Evolutionary conservation across 1,140 invertebrate species (phyloP), one percentile per base, ranked within the genome.

Genomic region (Meloidogyne floridensis): DNA sequence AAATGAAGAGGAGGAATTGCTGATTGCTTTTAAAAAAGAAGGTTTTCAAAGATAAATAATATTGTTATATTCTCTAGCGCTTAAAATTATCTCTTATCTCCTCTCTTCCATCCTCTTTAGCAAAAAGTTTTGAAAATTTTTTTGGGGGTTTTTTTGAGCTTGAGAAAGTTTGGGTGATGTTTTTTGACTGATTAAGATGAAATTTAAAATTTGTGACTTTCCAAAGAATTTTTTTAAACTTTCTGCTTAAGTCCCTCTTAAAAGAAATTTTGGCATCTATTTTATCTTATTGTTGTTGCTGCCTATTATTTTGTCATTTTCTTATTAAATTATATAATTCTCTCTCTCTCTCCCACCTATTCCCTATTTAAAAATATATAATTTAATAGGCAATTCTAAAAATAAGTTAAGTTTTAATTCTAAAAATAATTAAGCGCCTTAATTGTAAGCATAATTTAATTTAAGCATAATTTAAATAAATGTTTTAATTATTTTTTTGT

Each of bases 11-110:
- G 47, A 47, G 77, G 43, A 47, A 15, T 51, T 54, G 43, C 70
- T 65, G 11, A 32, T 20, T 77, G 59, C 75, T 65, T 54, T 75
- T 54, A 53, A 32, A 32, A 32, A 47, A 54, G 53, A 77, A 77
- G 75, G 59, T 65, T 65, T n/a, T 42, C 54, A 59, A 65, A 13
- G 54, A 53, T 65, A 77, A 77, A 15, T 32, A 32, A 32, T 77
- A 54, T n/a, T 77, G 59, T 77, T 54, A 77, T 65, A 65, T 77
- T 59, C 32, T 65, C 70, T 42, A 77, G 75, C 75, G 18, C 70
- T 71, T 77, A 65, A 77, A 77, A 32, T 65, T 65, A 53, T 65
- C 70, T 42, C 54, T 65, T 77, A 65, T 65, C 47, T 69, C 47
- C 32, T 65, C 13, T 77, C 54, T 65, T 54, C 47, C 47, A 6